Conservation (phyloP, 1,140 invertebrate species). For the Drosophila repleta region DNA sequence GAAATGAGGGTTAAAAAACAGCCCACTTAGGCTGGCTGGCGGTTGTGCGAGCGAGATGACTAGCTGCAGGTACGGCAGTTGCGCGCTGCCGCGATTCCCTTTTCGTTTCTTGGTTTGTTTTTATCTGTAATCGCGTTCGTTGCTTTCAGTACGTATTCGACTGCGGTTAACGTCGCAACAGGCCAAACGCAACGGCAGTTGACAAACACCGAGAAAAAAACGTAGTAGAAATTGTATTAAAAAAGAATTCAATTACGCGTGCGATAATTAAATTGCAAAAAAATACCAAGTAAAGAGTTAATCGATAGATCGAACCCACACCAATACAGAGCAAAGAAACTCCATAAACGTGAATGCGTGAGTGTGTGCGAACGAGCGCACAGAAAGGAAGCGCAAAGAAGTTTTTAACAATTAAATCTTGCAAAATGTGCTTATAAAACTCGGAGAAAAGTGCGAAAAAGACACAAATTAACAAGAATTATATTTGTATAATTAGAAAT, state of each 20-base stretch:
- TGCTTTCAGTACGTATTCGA: constrained; percentile 70
- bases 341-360: constrained; percentile 12
- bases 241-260: constrained; percentile 19
- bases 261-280: constrained; percentile 15
- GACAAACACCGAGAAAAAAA: constrained; percentile 6
- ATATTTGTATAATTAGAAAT: background rate
- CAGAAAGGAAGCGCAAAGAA: constrained; percentile 20
- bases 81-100: constrained; percentile 31
- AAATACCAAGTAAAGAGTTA: constrained; percentile 19
- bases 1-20: constrained; percentile 70
- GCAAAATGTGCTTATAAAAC: constrained; percentile 45
- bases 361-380: constrained; percentile 22
- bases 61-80: constrained; percentile 4
- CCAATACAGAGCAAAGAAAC: constrained; percentile 15
- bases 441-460: constrained; percentile 11
- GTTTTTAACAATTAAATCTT: constrained; percentile 18
- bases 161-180: constrained; percentile 67
- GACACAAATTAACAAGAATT: constrained; percentile 8
- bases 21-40: background rate
- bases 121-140: constrained; percentile 59
- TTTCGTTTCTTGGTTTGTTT: constrained; percentile 48
- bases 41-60: constrained; percentile 50
- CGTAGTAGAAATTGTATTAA: constrained; percentile 2
- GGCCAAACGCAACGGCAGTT: constrained; percentile 60
- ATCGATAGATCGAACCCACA: constrained; percentile 21